Conservation (phyloP, 1,140 invertebrate species). For the Oppia nitens region DNA sequence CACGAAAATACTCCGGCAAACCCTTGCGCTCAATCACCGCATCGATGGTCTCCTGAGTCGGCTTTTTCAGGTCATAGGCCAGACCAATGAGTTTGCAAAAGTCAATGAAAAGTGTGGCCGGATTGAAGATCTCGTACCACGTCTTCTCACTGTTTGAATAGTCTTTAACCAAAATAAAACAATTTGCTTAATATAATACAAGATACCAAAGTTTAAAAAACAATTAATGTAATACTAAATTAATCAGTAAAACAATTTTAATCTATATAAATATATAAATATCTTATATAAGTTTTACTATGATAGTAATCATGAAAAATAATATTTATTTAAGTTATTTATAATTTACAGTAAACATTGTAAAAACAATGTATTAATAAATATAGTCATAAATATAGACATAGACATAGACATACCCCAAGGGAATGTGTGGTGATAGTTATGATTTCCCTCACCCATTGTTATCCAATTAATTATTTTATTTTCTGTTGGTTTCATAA, state of each 20-base stretch:
- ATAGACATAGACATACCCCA: no score
- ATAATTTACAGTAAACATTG: no score
- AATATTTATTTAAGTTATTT: no score
- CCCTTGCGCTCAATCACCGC: neutral
- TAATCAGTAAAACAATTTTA: no score
- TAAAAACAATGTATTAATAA: no score
- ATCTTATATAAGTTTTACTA: no score
- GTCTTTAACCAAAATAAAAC: neutral
- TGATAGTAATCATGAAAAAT: no score
- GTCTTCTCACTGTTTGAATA: constrained; percentile 3
- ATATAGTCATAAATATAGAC: no score
- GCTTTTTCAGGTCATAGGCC: constrained; percentile 1
- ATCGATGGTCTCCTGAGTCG: neutral
- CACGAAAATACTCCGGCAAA: neutral
- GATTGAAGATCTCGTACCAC: constrained; percentile 8
- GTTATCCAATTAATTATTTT: constrained; percentile 7
- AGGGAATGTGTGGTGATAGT: constrained; percentile 12
- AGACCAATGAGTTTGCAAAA: neutral
- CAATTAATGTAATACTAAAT: no score
- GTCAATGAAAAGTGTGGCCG: constrained; percentile 7
- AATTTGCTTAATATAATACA: neutral
- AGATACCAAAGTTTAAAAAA: no score
- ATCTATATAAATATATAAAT: no score
- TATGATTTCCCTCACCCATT: constrained; percentile 1
- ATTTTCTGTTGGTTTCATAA: constrained; percentile 4